phyloP scores from a whole-genome alignment of 2,113 vertebrate species.

The Pholis gunnellus region DNA sequence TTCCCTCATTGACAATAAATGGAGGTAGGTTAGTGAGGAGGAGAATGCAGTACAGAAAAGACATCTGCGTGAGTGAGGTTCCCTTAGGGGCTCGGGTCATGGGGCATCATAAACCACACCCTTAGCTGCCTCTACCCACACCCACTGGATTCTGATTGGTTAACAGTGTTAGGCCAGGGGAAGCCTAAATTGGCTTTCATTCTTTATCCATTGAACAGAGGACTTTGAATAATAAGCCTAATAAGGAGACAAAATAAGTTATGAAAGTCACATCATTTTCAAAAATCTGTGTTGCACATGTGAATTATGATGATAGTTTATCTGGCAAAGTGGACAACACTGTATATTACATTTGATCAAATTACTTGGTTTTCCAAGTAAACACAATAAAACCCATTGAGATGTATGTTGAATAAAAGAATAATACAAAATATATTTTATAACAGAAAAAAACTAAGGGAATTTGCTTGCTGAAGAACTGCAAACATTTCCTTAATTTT shows the following conservation, averaged over 20 bases:
- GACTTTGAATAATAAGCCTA: conserved; percentile 46
- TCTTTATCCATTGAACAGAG: conserved; percentile 30
- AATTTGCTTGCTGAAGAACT: neutral
- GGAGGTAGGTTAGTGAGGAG: conserved; percentile 35
- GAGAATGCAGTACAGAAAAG: conserved; percentile 47
- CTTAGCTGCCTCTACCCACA: conserved; percentile 43
- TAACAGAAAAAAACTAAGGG: neutral
- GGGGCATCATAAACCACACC: conserved; percentile 71
- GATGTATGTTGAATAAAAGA: conserved; percentile 2
- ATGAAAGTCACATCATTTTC: conserved; percentile 12
- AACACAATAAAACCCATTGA: neutral
- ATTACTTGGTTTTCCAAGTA: conserved; percentile 11
- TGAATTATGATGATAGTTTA: conserved; percentile 35
- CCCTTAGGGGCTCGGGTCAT: conserved; percentile 70
- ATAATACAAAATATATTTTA: neutral
- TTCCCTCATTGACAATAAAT: conserved; percentile 47
- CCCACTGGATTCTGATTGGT: conserved; percentile 70
- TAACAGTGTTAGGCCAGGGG: conserved; percentile 43
- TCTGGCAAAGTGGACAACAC: neutral
- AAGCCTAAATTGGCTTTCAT: conserved; percentile 48
- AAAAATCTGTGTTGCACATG: neutral
- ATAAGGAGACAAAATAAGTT: conserved; percentile 41
- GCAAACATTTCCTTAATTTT: neutral
- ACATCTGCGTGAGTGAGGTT: conserved; percentile 62
- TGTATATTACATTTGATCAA: conserved; percentile 16